Evolutionary conservation across 2,888 invertebrate genomes (phyloP).

Genomic region (Diachrysia chrysitis): DNA sequence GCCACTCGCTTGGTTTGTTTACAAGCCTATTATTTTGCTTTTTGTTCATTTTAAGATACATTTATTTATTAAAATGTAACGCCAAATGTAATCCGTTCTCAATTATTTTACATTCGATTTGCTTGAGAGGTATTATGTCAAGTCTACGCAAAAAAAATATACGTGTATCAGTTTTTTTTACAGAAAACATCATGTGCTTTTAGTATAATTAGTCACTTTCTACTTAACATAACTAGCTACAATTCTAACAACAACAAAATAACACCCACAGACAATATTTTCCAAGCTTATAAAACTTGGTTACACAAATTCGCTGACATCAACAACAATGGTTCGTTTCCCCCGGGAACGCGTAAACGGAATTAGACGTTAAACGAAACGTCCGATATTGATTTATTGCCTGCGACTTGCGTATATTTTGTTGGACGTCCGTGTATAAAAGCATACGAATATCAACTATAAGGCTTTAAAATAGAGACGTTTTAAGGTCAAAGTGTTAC

Average conservation of each 20-base stretch:
- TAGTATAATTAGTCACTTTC: too few relatives aligned
- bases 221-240: background rate
- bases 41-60: background rate
- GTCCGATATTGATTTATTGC: slow-evolving; percentile 69
- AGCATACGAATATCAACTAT: background rate
- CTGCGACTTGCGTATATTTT: slow-evolving; percentile 50
- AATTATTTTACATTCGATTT: too few relatives aligned
- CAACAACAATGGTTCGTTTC: slow-evolving; percentile 20
- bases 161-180: too few relatives aligned
- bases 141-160: too few relatives aligned
- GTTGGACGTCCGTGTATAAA: slow-evolving; percentile 10
- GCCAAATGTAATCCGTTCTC: too few relatives aligned
- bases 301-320: slow-evolving; percentile 42
- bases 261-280: slow-evolving; percentile 18
- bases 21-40: background rate
- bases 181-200: too few relatives aligned
- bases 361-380: slow-evolving; percentile 66
- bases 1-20: slow-evolving; percentile 26
- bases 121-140: too few relatives aligned
- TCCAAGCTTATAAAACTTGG: slow-evolving; percentile 11
- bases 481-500: background rate
- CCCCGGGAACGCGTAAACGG: slow-evolving; percentile 48
- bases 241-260: too few relatives aligned
- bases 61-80: too few relatives aligned
- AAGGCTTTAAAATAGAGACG: background rate